Conservation (phyloP, 2,113 vertebrate species). For the Lontra canadensis region DNA sequence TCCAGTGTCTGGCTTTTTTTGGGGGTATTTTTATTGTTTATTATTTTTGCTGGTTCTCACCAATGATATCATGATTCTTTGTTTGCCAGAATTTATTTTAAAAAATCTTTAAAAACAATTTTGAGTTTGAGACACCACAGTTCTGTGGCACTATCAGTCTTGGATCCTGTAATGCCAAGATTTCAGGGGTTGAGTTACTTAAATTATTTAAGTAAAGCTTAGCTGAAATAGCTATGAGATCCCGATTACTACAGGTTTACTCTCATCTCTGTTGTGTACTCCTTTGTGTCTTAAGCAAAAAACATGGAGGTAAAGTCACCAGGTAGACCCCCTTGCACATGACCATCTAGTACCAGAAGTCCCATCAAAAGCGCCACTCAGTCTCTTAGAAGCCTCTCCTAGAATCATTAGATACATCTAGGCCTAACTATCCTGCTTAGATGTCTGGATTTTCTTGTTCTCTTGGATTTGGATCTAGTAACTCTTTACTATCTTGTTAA, state of each 20-base stretch:
- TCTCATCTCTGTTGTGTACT: neutral
- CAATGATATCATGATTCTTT: neutral
- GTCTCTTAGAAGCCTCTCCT: neutral
- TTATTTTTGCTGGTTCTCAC: neutral
- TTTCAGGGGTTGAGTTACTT: slow-evolving; percentile 1
- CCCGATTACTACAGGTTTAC: neutral
- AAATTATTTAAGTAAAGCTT: neutral
- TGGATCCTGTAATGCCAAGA: neutral
- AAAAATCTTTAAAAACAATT: slow-evolving; percentile 22
- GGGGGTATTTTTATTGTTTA: neutral
- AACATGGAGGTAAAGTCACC: neutral
- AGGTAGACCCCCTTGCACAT: neutral
- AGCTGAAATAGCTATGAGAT: neutral
- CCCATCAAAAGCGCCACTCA: neutral
- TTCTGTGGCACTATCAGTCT: neutral
- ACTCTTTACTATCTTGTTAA: neutral
- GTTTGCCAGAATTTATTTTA: slow-evolving; percentile 2
- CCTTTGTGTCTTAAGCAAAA: neutral
- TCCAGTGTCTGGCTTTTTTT: neutral
- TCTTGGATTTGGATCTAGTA: neutral
- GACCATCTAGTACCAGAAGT: neutral
- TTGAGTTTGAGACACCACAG: neutral
- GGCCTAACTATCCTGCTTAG: neutral
- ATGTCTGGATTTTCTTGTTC: neutral
- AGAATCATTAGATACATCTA: neutral